phyloP scores from a whole-genome alignment of 2,888 invertebrate species.

The Itoplectis maculator region DNA sequence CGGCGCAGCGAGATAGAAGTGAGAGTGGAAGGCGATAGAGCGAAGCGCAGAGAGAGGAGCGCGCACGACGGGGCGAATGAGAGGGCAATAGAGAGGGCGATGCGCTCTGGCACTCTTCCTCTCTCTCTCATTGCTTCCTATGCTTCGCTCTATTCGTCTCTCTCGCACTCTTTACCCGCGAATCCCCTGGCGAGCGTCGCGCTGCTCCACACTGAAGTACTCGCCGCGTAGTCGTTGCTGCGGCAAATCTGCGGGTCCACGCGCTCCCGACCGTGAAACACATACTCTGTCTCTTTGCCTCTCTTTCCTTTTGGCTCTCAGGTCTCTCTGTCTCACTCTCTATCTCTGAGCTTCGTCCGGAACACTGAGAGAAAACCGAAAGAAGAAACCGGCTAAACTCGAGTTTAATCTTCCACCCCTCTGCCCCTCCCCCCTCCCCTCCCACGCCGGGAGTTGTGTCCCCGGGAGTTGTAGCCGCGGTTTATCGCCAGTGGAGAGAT shows the following conservation, averaged over 20 bases:
- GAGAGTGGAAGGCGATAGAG: slow-evolving; percentile 51
- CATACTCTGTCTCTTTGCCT: background rate
- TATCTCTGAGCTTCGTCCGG: background rate
- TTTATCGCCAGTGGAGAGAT: slow-evolving; percentile 26
- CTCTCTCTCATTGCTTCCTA: too few species aligned
- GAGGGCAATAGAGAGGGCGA: slow-evolving; percentile 61
- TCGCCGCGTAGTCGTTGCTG: slow-evolving; percentile 76
- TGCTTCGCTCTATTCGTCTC: too few species aligned
- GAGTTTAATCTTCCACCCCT: slow-evolving; percentile 20
- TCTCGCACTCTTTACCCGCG: slow-evolving; percentile 13
- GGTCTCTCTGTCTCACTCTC: slow-evolving; percentile 13
- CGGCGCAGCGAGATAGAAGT: slow-evolving; percentile 20
- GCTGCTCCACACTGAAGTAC: slow-evolving; percentile 66
- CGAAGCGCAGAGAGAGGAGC: slow-evolving; percentile 36
- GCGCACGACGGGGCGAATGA: slow-evolving; percentile 14
- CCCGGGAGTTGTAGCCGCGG: slow-evolving; percentile 1
- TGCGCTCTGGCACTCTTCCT: too few species aligned
- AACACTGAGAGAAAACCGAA: slow-evolving; percentile 16
- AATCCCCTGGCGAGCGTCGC: slow-evolving; percentile 72
- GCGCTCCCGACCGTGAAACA: slow-evolving; percentile 68
- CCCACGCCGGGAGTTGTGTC: too few species aligned
- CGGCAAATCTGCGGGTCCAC: slow-evolving; percentile 80
- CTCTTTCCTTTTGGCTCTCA: background rate
- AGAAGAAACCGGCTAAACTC: slow-evolving; percentile 22
- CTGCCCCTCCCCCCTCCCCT: too few species aligned